phyloP scores from a whole-genome alignment of 2,797 vertebrate species.

The Pangasius sanitwongsei region DNA sequence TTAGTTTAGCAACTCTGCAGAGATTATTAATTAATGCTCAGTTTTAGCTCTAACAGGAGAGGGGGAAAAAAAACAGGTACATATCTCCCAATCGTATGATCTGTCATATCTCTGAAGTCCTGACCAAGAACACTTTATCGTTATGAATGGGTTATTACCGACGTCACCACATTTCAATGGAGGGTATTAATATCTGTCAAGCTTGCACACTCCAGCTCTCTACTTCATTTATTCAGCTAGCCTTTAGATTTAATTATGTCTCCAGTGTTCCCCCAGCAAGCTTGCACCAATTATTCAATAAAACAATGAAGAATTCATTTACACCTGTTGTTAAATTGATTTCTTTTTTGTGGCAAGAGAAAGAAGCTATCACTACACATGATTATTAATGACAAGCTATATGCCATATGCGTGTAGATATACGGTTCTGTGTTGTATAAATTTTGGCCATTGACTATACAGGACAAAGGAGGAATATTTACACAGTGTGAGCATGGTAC shows the following conservation, averaged over 20 bases:
- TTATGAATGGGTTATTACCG: constrained; percentile 66
- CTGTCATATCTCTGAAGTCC: constrained; percentile 14
- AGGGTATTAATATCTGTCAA: constrained; percentile 71
- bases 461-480: constrained; percentile 27
- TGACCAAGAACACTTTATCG: constrained; percentile 40
- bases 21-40: constrained; percentile 32
- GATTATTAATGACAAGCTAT: constrained; percentile 72
- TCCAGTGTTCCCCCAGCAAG: constrained; percentile 69
- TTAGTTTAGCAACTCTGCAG: constrained; percentile 16
- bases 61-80: not conserved
- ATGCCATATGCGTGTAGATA: constrained; percentile 39
- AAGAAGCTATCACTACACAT: constrained; percentile 78
- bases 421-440: not conserved
- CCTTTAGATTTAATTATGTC: constrained; percentile 82
- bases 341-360: constrained; percentile 57
- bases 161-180: constrained; percentile 62
- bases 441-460: constrained; percentile 16
- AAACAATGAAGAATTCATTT: constrained; percentile 79
- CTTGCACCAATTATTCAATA: constrained; percentile 77
- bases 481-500: not conserved
- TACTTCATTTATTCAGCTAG: constrained; percentile 76
- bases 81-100: constrained; percentile 3
- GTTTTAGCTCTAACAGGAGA: constrained; percentile 9
- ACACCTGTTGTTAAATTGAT: constrained; percentile 79
- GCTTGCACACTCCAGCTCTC: constrained; percentile 70